These are phyloP conservation scores for Microchrysa polita DNA, from an alignment of 2,888 invertebrate species.

Conservation along the genomic window DNA sequence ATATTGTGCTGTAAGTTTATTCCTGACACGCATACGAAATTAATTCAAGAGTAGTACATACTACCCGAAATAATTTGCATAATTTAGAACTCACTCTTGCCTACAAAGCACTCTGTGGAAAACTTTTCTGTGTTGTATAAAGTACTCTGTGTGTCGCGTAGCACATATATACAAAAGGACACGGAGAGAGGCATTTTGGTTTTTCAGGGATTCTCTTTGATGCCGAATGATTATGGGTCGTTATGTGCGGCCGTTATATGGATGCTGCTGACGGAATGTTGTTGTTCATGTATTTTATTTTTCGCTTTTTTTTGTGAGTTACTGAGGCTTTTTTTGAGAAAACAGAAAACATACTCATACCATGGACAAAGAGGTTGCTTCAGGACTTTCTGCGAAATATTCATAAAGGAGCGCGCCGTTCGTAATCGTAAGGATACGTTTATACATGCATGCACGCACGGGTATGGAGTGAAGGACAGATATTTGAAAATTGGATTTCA, in stretches of 20 bases:
- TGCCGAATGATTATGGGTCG: slow-evolving; percentile 18
- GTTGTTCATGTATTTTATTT: too few species aligned
- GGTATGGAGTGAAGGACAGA: too few species aligned
- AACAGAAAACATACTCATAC: too few species aligned
- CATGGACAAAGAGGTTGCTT: too few species aligned
- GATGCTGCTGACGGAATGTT: background rate
- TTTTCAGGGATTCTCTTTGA: slow-evolving; percentile 42
- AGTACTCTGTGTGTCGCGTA: slow-evolving; percentile 30
- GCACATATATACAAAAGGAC: slow-evolving; percentile 32
- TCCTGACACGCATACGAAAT: slow-evolving; percentile 44
- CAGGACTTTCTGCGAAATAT: too few species aligned
- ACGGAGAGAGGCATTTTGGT: slow-evolving; percentile 38
- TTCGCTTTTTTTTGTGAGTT: too few species aligned
- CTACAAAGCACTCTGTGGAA: slow-evolving; percentile 39
- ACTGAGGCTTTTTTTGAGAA: too few species aligned
- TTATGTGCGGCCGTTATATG: background rate
- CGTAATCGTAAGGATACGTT: too few species aligned
- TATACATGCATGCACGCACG: too few species aligned
- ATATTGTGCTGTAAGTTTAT: slow-evolving; percentile 19
- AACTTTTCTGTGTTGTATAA: slow-evolving; percentile 27
- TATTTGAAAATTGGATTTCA: too few species aligned
- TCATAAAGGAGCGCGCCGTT: too few species aligned
- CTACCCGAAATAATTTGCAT: slow-evolving; percentile 44
- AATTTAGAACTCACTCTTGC: slow-evolving; percentile 42
- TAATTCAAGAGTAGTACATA: slow-evolving; percentile 41